A percentile compares a stretch with the other conserved stretches of the same genome.
Conservation (phyloP, 2,888 invertebrate species). For the Drosophila aldrichi region DNA sequence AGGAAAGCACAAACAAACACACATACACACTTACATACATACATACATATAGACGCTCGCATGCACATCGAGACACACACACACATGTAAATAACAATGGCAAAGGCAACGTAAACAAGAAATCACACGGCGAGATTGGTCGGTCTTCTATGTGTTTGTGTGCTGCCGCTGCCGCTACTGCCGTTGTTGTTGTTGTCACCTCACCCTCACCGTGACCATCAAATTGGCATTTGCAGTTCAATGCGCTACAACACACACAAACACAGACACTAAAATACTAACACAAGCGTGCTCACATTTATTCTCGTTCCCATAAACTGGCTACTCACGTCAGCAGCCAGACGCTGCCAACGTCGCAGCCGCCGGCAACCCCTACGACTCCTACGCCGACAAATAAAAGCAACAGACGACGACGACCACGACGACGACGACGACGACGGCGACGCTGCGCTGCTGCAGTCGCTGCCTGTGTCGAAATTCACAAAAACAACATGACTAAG, state of each 20-base stretch:
- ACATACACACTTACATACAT: conserved; percentile 2
- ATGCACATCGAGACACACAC: conserved; percentile 23
- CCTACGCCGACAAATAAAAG: conserved; percentile 41
- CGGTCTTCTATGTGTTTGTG: conserved; percentile 22
- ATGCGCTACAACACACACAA: conserved; percentile 64
- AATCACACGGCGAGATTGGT: conserved; percentile 62
- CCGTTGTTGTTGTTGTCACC: conserved; percentile 36
- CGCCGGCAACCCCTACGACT: conserved; percentile 72
- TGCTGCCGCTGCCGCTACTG: not conserved
- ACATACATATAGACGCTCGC: conserved; percentile 19
- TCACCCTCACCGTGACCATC: conserved; percentile 77
- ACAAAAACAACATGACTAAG: conserved; percentile 77
- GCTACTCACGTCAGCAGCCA: conserved; percentile 68
- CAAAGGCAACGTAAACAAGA: conserved; percentile 71
- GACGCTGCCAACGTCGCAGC: conserved; percentile 65
- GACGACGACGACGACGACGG: conserved; percentile 13
- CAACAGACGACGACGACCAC: conserved; percentile 33
- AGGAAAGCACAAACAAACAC: conserved; percentile 24
- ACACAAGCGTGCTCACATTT: conserved; percentile 19
- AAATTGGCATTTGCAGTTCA: conserved; percentile 79
- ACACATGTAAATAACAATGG: conserved; percentile 26
- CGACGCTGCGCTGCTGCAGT: conserved; percentile 25
- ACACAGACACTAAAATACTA: conserved; percentile 14
- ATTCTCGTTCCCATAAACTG: conserved; percentile 54
- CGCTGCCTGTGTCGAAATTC: conserved; percentile 63